phyloP scores from a whole-genome alignment of 2,888 invertebrate genomes.

The Eupeodes latifasciatus region DNA sequence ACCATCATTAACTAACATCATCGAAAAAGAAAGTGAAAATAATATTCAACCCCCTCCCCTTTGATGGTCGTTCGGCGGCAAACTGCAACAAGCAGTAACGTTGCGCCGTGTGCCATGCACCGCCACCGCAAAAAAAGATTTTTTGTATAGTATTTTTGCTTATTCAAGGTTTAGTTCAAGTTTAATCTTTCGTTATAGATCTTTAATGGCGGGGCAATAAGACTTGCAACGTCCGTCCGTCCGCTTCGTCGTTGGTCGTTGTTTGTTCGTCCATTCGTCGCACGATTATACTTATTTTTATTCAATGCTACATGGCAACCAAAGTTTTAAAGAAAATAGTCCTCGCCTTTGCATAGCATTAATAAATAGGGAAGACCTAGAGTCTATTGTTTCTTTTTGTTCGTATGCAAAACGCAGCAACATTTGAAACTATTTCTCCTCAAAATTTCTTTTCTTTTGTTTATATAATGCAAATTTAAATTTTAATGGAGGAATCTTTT shows the following conservation, averaged over 20 bases:
- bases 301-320: neutral
- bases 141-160: conserved; percentile 52
- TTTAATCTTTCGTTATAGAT: conserved; percentile 73
- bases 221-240: neutral
- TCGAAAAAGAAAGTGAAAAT: conserved; percentile 72
- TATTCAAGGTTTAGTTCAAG: conserved; percentile 75
- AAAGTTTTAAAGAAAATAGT: neutral
- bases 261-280: neutral
- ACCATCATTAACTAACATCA: conserved; percentile 42
- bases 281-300: conserved; percentile 31
- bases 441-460: conserved; percentile 71
- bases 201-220: conserved; percentile 50
- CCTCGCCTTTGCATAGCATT: conserved; percentile 5
- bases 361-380: conserved; percentile 23
- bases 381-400: conserved; percentile 13
- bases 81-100: neutral
- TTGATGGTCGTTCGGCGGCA: neutral
- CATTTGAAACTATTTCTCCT: conserved; percentile 33
- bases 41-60: conserved; percentile 44
- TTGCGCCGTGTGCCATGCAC: too few relatives aligned
- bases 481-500: conserved; percentile 58
- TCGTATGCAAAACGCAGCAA: conserved; percentile 54
- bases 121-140: neutral
- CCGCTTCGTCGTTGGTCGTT: neutral
- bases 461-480: conserved; percentile 68